Evolutionary conservation across 1,140 invertebrate species (phyloP), one percentile per base, ranked within the genome.

Genomic region (Eriocheir sinensis): DNA sequence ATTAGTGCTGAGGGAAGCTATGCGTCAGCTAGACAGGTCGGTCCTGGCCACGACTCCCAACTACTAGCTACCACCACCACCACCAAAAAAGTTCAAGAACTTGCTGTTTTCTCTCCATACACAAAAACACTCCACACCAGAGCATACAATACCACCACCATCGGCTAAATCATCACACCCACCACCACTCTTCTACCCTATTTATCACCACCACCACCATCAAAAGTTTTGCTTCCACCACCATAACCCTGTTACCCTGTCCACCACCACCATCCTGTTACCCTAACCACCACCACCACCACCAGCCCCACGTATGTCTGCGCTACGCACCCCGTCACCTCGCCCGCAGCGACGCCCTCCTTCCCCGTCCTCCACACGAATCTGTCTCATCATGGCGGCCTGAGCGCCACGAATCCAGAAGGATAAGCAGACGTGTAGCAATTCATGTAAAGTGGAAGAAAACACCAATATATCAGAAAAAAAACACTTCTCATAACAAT

Each of bases 1-100:
- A 44, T 88, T 44, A 38, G 17, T 44, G 41, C 41, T 88, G 27
- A 88, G 27, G 30, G 41, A 88, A 88, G 85, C 85, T 21, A 86
- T 40, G 36, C n/a, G 36, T 88, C 41, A 41, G 36, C 85, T 36
- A 15, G 41, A 88, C 85, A 88, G 4, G 4, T 38, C 34, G 21
- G 38, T 32, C 30, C 41, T 60, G 53, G 9, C 53, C 53, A 60
- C 53, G 8, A 60, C 53, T 21, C 9, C 53, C 53, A 15, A 60
- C 53, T 21, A 60, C 53, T 21, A 8, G 2, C 53, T n/a, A 15
- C 21, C 53, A 60, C 53, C 53, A 60, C 17, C 53, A 60, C 53
- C 53, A 60, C 83, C 83, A 88, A 88, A 38, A 41, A 88, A 9
- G 27, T 60, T 48, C 44, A 60, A 21, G 2, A 21, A 3, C 53